Base-by-base conservation (phyloP, 2,888 invertebrate species). In the Apodemia mormo region DNA sequence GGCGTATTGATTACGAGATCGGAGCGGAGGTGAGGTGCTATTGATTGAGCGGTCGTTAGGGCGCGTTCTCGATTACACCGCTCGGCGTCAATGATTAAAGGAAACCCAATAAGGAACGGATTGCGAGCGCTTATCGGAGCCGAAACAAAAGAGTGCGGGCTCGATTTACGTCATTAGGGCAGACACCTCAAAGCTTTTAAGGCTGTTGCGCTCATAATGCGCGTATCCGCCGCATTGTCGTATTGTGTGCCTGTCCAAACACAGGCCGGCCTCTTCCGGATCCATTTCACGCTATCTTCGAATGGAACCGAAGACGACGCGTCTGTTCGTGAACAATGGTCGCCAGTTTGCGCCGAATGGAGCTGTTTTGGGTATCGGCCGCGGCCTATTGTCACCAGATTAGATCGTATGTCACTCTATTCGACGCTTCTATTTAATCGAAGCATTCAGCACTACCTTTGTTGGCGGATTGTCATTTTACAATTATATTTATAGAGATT, bases 151-250 rank as follows among this genome's bases (percentile, higher is more conserved):
- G 88, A 88, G 83, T 85, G 81, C 81, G 79, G 79, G 82, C 82
- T 90, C 89, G 81, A 80, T 82, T 91, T 90, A 89, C 90, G 83
- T 89, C 91, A 90, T 91, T 91, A 91, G 84, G 81, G 80, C 72
- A 52, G 78, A 79, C 83, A 81, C 82, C 82, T 81, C 80, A 80
- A 81, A 82, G 81, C 78, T 79, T 81, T 81, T 80, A 78, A 81
- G 78, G 79, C 77, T 79, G 52, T 76, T 74, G 76, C 78, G 70
- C 64, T 76, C 75, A 78, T 80, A 83, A 85, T 82, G 81, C 82
- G 81, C 81, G 83, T 82, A 82, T 84, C 82, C 80, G 82, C 78
- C 81, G 81, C 80, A 82, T 88, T 89, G 89, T 86, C 83, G 78
- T 81, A 81, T 89, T 89, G 87, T 89, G 80, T 74, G 72, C 78